These are phyloP conservation scores for Astropecten irregularis DNA, from an alignment of 53 echinoderm and acorn worm genomes.

Conservation along the genomic window DNA sequence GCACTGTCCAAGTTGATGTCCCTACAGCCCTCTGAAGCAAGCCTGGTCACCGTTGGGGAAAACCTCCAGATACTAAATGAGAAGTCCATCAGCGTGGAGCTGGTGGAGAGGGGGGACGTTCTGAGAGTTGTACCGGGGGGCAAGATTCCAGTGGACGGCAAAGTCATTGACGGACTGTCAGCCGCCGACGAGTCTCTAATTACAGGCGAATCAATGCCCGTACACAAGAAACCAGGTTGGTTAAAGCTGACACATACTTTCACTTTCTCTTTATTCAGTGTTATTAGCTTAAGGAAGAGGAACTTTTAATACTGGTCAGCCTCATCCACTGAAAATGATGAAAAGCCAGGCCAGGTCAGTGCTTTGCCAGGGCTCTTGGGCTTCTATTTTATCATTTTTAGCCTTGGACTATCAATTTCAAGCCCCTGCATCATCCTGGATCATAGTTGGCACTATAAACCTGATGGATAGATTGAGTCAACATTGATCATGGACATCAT, in stretches of 20 bases:
- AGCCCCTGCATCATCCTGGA: too few species aligned
- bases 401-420: too few species aligned
- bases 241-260: neutral
- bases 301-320: too few species aligned
- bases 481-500: too few species aligned
- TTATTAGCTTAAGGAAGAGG: too few species aligned
- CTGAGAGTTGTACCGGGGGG: conserved; percentile 86
- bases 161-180: conserved; percentile 88
- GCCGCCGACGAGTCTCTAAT: conserved; percentile 88
- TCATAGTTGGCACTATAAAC: too few species aligned
- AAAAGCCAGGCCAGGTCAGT: too few species aligned
- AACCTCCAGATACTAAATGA: conserved; percentile 68
- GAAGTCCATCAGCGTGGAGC: conserved; percentile 74
- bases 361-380: too few species aligned
- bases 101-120: conserved; percentile 82
- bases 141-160: conserved; percentile 97
- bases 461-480: too few species aligned
- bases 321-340: too few species aligned
- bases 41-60: conserved; percentile 71
- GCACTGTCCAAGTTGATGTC: conserved; percentile 98
- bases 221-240: conserved; percentile 90
- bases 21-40: conserved; percentile 90
- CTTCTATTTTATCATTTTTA: too few species aligned
- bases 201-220: conserved; percentile 98
- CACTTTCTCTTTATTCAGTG: neutral